Evolutionary conservation across 2,888 invertebrate genomes (phyloP).

Genomic region (Zhuqinia jingwanae): DNA sequence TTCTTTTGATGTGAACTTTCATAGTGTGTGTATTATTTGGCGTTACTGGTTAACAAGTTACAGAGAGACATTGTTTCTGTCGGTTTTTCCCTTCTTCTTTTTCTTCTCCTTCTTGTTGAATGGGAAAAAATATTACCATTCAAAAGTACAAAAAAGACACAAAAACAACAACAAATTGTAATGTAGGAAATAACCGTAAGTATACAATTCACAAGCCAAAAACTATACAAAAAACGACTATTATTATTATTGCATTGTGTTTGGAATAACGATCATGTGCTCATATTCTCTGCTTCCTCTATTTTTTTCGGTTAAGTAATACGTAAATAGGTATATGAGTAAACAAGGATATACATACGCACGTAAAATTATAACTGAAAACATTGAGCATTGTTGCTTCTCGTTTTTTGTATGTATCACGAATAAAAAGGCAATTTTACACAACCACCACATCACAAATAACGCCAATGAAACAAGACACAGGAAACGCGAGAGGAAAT

Average conservation of each 20-base stretch:
- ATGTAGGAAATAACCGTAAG: background rate
- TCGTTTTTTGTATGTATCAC: background rate
- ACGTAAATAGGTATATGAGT: too few relatives aligned
- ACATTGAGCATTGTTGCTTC: conserved; percentile 1
- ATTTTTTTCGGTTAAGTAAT: too few relatives aligned
- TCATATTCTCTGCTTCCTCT: background rate
- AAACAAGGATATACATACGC: too few relatives aligned
- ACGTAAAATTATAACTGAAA: conserved; percentile 12
- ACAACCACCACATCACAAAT: background rate
- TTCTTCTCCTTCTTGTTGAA: background rate
- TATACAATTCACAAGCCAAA: background rate
- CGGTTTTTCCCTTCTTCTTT: background rate
- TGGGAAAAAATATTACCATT: conserved; percentile 8
- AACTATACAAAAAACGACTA: conserved; percentile 9
- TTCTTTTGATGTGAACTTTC: background rate
- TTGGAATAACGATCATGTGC: conserved; percentile 21
- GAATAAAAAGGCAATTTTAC: background rate
- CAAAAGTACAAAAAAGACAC: too few relatives aligned
- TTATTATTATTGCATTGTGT: conserved; percentile 32
- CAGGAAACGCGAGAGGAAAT: background rate
- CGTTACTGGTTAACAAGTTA: background rate
- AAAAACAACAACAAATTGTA: background rate
- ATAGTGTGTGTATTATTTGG: background rate
- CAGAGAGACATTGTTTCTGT: conserved; percentile 9
- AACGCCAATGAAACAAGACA: background rate